Conservation (phyloP, 53 echinoderm and acorn worm species). For the Zoroaster sp. region DNA sequence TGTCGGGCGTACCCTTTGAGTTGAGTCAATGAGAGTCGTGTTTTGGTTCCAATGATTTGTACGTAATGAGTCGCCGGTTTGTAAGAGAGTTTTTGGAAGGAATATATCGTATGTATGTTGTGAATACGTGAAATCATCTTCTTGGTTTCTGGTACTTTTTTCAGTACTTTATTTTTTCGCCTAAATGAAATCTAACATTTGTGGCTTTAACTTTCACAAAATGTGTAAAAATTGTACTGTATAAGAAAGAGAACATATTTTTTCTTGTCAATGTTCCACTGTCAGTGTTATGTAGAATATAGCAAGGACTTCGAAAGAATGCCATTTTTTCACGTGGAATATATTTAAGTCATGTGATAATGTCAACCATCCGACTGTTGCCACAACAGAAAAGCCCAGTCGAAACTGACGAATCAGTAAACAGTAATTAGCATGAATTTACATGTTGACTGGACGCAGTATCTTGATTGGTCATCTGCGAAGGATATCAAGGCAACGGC, state of each 20-base stretch:
- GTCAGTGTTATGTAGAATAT: constrained; percentile 12
- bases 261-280: constrained; percentile 27
- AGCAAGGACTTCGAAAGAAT: background rate
- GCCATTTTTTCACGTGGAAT: background rate
- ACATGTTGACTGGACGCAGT: background rate
- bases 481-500: background rate
- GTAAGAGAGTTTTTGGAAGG: too few species aligned
- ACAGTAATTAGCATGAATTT: background rate
- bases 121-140: background rate
- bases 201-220: background rate
- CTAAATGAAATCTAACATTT: background rate
- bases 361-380: background rate
- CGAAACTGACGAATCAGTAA: background rate
- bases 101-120: background rate
- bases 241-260: constrained; percentile 21
- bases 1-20: too few species aligned
- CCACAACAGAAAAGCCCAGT: background rate
- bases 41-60: too few species aligned
- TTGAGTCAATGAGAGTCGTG: too few species aligned
- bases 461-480: background rate
- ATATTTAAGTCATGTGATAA: constrained; percentile 11
- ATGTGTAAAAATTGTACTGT: constrained; percentile 37
- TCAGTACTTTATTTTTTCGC: constrained; percentile 6
- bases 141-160: background rate
- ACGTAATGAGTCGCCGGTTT: too few species aligned